phyloP scores from a whole-genome alignment of 2,113 vertebrate species.

The Poeciliopsis prolifica region DNA sequence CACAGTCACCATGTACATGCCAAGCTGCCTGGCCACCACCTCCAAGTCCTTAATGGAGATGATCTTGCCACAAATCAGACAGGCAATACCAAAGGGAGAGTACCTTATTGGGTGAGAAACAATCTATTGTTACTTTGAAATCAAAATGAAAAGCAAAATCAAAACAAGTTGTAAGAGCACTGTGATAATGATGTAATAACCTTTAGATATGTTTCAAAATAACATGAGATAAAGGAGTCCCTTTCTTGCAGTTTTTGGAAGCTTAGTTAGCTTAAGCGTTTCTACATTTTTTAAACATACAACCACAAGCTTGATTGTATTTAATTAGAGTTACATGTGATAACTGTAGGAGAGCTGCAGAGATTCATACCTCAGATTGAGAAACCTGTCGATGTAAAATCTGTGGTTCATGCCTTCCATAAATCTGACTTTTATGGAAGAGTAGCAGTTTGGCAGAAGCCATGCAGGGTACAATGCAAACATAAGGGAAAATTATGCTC shows the following conservation, averaged over 20 bases:
- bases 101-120: constrained; percentile 84
- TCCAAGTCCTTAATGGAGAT: constrained; percentile 98
- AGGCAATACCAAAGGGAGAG: constrained; percentile 96
- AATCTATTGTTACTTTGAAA: constrained; percentile 9
- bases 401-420: background rate
- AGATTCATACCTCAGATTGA: background rate
- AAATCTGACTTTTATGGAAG: background rate
- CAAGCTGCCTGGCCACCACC: constrained; percentile 94
- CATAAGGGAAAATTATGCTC: background rate
- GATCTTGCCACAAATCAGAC: constrained; percentile 98
- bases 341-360: too few species aligned
- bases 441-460: background rate
- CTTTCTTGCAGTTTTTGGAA: background rate
- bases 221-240: constrained; percentile 20
- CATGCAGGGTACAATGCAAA: background rate
- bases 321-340: background rate
- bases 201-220: constrained; percentile 35
- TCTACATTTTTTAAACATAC: background rate
- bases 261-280: background rate
- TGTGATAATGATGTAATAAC: too few species aligned
- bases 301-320: background rate
- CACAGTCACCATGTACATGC: constrained; percentile 99
- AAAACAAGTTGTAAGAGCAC: too few species aligned
- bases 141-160: background rate
- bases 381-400: background rate